Percentiles rank a stretch among this genome's conserved stretches.
Evolutionary conservation across 2,888 invertebrate species (phyloP).

Genomic region (Trileptium ribeirensis): DNA sequence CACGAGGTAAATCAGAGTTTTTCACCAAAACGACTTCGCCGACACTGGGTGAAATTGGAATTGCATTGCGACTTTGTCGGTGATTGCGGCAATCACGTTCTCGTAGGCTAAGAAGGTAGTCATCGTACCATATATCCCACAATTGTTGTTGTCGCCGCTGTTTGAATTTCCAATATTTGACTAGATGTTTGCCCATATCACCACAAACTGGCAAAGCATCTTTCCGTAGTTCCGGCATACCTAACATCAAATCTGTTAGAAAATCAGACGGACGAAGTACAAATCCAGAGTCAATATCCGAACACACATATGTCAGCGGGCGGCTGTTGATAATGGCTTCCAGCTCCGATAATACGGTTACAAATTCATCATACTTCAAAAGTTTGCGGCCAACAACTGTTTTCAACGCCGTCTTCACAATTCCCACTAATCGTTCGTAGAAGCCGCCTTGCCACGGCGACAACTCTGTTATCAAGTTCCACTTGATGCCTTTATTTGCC

Average conservation of each 20-base stretch:
- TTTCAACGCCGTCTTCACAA: slow-evolving; percentile 18
- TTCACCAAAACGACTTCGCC: neutral
- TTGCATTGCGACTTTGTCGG: too few relatives aligned
- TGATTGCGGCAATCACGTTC: too few relatives aligned
- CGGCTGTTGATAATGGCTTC: neutral
- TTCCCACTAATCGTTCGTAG: slow-evolving; percentile 20
- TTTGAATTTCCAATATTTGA: neutral
- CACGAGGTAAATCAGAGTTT: slow-evolving; percentile 2
- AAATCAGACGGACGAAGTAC: neutral
- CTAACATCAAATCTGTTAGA: neutral
- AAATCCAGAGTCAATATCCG: neutral
- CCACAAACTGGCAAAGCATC: neutral
- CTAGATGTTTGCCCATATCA: neutral
- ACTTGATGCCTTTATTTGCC: neutral
- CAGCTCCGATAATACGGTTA: neutral
- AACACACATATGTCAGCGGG: neutral
- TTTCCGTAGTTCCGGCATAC: neutral
- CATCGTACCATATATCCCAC: neutral
- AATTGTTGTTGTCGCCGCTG: neutral
- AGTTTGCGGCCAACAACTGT: neutral
- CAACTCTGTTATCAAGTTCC: slow-evolving; percentile 14
- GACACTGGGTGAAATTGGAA: neutral
- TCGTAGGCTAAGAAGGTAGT: neutral
- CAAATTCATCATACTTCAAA: neutral
- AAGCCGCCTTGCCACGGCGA: slow-evolving; percentile 9